Evolutionary conservation across 2,797 vertebrate genomes (phyloP), one percentile per base, ranked within the genome.

Genomic region (Rhynchotus rufescens): DNA sequence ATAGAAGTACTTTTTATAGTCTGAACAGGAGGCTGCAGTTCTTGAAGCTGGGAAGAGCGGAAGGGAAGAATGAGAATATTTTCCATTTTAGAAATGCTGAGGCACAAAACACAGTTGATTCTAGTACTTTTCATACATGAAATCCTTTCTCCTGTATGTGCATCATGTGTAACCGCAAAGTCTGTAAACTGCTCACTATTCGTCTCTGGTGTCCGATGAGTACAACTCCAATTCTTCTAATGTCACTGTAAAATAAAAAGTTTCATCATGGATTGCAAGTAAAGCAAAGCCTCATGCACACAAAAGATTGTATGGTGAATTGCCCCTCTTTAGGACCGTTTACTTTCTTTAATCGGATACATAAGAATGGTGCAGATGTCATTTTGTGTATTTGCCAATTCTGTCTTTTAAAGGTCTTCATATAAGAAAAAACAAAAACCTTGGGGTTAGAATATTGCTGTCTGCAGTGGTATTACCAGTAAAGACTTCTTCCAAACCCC

Each of bases 141-240:
- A 98, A 98, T 96, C 98, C 98, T 95, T 98, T 98, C 95, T 99
- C 99, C 96, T 99, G 99, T 98, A 99, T 98, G 97, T 99, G 99
- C 97, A 99, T 98, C 97, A 99, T 98, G 96, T 99, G 99, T 97
- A 99, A 98, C 93, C 99, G 98, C 93, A 99, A 98, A 85, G 99
- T 99, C 98, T 99, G 99, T 98, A 99, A 99, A 98, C 99, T 99
- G 99, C 99, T 99, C 97, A 99, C 98, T 98, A 99, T 99, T 97
- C 99, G 98, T 98, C 99, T 99, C 98, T 99, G 99, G 94, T 98
- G 98, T 96, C 98, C 98, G 97, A 98, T 98, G 88, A 98, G 98
- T 89, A 97, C 96, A 90, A 98, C 97, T 94, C 98, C 98, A 94
- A 98, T 98, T 97, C 97, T 98, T 97, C 98, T 98, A 95, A 98